Conservation (phyloP, 2,888 invertebrate species). For the Latrodectus hesperus region DNA sequence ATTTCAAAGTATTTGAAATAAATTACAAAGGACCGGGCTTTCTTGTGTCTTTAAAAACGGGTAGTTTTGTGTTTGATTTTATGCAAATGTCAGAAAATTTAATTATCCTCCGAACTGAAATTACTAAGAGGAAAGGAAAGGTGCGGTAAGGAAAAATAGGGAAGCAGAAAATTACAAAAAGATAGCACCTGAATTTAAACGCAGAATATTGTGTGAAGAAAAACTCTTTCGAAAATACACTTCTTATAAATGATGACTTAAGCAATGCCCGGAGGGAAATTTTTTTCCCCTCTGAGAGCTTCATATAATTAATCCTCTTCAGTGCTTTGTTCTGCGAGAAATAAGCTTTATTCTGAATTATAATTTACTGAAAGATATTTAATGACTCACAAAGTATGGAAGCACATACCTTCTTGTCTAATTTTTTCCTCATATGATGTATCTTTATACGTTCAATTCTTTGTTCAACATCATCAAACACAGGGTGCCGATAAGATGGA, state of each 20-base stretch:
- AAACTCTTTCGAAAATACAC: conserved; percentile 11
- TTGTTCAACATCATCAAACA: background rate
- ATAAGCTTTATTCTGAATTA: conserved; percentile 26
- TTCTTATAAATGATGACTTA: conserved; percentile 40
- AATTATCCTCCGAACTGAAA: background rate
- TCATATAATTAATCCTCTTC: conserved; percentile 29
- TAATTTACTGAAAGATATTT: conserved; percentile 22
- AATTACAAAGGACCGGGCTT: too few species aligned
- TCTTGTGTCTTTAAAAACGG: too few species aligned
- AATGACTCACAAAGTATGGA: conserved; percentile 11
- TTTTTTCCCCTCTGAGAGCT: conserved; percentile 28
- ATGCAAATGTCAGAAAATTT: background rate
- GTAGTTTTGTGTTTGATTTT: too few species aligned
- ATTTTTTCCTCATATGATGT: background rate
- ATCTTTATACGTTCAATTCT: background rate
- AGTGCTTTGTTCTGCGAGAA: conserved; percentile 22
- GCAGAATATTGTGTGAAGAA: background rate
- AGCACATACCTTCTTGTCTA: background rate
- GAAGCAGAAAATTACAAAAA: conserved; percentile 5
- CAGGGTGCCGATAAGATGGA: background rate
- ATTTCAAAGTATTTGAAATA: too few species aligned
- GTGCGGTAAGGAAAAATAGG: background rate
- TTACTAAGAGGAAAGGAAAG: background rate
- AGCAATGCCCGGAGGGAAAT: conserved; percentile 5
- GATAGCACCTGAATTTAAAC: conserved; percentile 18